These are phyloP conservation scores for Macropus fuliginosus DNA, from an alignment of 2,797 vertebrate species.

Conservation along the genomic window DNA sequence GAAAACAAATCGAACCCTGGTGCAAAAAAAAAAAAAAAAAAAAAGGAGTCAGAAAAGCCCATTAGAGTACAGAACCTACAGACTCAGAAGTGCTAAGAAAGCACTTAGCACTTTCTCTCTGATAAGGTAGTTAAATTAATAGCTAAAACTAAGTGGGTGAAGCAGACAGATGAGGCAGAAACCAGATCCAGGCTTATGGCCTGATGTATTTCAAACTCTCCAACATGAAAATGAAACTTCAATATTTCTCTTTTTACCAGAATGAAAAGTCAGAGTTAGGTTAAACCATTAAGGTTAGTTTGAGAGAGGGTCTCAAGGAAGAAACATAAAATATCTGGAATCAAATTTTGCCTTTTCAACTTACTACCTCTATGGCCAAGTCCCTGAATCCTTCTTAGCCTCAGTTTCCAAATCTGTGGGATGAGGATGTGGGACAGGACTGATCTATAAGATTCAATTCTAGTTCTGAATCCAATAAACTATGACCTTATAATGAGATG, in stretches of 20 bases:
- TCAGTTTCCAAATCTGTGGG: not conserved
- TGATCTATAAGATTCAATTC: not conserved
- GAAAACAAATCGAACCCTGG: not conserved
- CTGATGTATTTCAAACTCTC: not conserved
- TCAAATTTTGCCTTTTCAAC: not conserved
- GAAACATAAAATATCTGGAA: not conserved
- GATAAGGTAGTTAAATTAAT: not conserved
- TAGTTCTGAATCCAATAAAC: not conserved
- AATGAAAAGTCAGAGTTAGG: not conserved
- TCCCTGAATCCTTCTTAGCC: not conserved
- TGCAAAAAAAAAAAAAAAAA: not conserved
- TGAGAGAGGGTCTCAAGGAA: not conserved
- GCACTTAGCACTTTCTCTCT: not conserved
- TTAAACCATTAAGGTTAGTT: not conserved
- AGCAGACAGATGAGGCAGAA: not conserved
- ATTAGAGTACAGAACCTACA: not conserved
- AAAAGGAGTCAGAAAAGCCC: not conserved
- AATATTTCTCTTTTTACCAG: not conserved
- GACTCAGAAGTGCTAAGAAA: not conserved
- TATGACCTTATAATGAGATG: not conserved
- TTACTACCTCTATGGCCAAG: not conserved
- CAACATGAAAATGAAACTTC: not conserved
- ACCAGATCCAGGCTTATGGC: not conserved
- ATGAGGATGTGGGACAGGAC: not conserved
- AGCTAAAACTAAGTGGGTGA: not conserved